Percentiles rank a stretch among this genome's conserved stretches.
These are phyloP conservation scores for Cantharis rufa DNA, from an alignment of 2,888 invertebrate species.

Conservation along the genomic window DNA sequence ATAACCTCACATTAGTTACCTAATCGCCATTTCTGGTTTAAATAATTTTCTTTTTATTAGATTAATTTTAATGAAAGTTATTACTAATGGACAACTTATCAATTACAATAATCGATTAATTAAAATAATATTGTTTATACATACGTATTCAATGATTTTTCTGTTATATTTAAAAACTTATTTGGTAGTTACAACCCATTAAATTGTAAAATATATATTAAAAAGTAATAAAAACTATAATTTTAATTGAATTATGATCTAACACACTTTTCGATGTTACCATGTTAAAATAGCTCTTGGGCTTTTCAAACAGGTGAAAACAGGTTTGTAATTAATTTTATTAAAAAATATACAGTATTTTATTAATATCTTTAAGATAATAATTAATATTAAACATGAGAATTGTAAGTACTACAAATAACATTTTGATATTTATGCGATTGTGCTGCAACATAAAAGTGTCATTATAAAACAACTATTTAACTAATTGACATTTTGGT, in stretches of 20 bases:
- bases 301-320: not conserved
- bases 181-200: not conserved
- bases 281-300: not conserved
- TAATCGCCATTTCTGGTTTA: not conserved
- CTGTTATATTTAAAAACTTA: not conserved
- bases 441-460: not conserved
- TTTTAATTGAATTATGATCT: constrained; percentile 4
- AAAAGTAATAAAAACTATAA: constrained; percentile 1
- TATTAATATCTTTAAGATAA: constrained; percentile 2
- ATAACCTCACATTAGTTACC: not conserved
- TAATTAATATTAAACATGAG: not conserved
- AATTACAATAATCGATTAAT: not conserved
- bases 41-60: not conserved
- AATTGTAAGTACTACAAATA: constrained; percentile 1
- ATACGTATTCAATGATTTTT: not conserved
- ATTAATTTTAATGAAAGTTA: not conserved
- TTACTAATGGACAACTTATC: not conserved
- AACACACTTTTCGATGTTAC: not conserved
- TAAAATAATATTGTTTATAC: not conserved
- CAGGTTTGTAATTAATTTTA: constrained; percentile 1
- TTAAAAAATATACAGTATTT: not conserved
- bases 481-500: not conserved
- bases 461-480: not conserved
- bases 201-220: not conserved
- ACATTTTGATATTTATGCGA: not conserved